Conservation (phyloP, 2,888 invertebrate genomes). For the Mythimna pallens region DNA sequence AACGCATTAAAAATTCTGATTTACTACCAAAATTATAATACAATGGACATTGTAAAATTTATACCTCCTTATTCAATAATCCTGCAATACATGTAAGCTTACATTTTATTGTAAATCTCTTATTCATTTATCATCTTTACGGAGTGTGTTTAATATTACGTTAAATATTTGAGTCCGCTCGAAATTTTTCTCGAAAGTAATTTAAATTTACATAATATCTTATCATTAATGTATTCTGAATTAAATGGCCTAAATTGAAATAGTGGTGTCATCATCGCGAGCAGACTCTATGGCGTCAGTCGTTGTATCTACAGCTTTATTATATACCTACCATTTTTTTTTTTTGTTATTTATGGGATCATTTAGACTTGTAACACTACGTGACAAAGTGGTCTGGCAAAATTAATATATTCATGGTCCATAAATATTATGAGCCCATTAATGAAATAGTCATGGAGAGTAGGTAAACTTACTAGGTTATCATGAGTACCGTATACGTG, state of each 20-base stretch:
- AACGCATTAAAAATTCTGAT: slow-evolving; percentile 81
- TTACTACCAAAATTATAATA: slow-evolving; percentile 83
- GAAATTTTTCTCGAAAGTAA: slow-evolving; percentile 61
- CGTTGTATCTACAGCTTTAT: slow-evolving; percentile 62
- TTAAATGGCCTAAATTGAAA: slow-evolving; percentile 73
- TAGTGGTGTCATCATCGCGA: slow-evolving; percentile 74
- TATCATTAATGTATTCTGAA: slow-evolving; percentile 73
- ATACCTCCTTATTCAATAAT: slow-evolving; percentile 79
- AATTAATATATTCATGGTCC: slow-evolving; percentile 69
- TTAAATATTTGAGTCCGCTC: slow-evolving; percentile 62
- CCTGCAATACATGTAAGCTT: slow-evolving; percentile 72
- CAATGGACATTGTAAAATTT: slow-evolving; percentile 81
- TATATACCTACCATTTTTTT: slow-evolving; percentile 46
- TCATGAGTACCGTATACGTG: slow-evolving; percentile 19
- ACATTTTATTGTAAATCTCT: slow-evolving; percentile 69
- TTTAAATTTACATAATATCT: slow-evolving; percentile 74
- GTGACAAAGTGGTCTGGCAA: slow-evolving; percentile 63
- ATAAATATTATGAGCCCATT: slow-evolving; percentile 63
- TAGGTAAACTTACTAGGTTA: slow-evolving; percentile 48
- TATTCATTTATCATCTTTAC: slow-evolving; percentile 68
- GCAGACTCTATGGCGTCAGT: slow-evolving; percentile 79
- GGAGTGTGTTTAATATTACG: slow-evolving; percentile 64
- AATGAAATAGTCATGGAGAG: slow-evolving; percentile 55
- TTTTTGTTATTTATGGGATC: slow-evolving; percentile 70
- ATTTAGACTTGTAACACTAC: slow-evolving; percentile 66